Evolutionary conservation across 2,113 vertebrate species (phyloP).

Genomic region (Anthoscopus minutus): DNA sequence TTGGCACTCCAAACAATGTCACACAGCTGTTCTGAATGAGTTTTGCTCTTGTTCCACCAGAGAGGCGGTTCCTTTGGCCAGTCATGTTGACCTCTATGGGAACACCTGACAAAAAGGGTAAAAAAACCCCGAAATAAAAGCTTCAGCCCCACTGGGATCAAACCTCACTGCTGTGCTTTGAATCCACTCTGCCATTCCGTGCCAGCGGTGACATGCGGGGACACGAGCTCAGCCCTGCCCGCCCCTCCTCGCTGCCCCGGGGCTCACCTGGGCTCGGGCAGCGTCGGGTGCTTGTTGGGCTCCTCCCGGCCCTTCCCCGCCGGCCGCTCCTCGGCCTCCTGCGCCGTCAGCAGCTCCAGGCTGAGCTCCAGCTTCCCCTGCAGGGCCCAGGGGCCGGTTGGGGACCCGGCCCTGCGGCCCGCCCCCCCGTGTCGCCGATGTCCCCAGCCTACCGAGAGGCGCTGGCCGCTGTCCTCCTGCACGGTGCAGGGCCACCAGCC

Average conservation of each 20-base stretch:
- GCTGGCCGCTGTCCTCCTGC: not conserved
- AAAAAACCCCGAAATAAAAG: no score
- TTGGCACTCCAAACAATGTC: no score
- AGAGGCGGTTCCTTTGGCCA: no score
- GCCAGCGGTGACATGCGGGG: no score
- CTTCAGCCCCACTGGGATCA: no score
- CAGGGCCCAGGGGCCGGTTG: accelerated
- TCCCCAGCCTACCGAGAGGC: not conserved
- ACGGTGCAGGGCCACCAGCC: not conserved
- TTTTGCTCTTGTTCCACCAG: no score
- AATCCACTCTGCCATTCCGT: no score
- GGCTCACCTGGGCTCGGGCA: not conserved
- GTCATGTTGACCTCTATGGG: no score
- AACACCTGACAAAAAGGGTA: no score
- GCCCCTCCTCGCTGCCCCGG: not conserved
- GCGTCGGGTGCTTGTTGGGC: not conserved
- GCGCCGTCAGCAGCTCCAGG: not conserved
- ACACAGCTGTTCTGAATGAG: no score
- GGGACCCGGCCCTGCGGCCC: not conserved
- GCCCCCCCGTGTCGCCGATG: not conserved
- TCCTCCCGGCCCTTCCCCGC: not conserved
- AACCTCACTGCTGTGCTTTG: no score
- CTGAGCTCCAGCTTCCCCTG: not conserved
- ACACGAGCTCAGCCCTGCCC: no score
- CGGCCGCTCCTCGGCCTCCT: not conserved